A percentile compares a stretch with the other conserved stretches of the same genome.
Evolutionary conservation across 2,888 invertebrate species (phyloP).

Genomic region (Zhengitettix transpicula): DNA sequence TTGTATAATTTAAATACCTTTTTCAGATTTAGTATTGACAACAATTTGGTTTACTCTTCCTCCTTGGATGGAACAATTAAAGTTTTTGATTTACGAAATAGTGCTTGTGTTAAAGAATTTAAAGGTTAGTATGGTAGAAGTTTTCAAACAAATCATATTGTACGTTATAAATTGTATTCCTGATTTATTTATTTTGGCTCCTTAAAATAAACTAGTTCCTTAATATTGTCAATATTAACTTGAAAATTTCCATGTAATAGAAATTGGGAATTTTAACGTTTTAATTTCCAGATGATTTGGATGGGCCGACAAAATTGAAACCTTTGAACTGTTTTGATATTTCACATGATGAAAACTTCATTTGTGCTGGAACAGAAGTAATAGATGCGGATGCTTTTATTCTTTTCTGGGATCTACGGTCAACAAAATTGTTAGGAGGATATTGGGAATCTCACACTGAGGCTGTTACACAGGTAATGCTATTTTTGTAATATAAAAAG

Average conservation of each 20-base stretch:
- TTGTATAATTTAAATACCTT: neutral
- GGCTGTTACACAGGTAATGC: conserved; percentile 51
- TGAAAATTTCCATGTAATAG: too few species aligned
- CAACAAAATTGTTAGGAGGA: conserved; percentile 43
- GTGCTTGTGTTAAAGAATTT: conserved; percentile 26
- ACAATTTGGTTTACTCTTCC: conserved; percentile 39
- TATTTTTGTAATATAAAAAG: too few species aligned
- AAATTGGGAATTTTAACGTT: too few species aligned
- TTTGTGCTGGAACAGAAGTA: conserved; percentile 61
- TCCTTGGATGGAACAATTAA: conserved; percentile 38
- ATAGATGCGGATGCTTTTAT: conserved; percentile 52
- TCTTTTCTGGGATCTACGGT: conserved; percentile 64
- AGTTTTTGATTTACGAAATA: conserved; percentile 45
- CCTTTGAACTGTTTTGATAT: conserved; percentile 57
- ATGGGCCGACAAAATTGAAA: conserved; percentile 28
- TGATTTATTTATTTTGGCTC: neutral
- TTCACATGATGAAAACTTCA: conserved; percentile 46
- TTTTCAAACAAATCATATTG: too few species aligned
- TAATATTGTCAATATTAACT: conserved; percentile 18
- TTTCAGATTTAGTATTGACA: conserved; percentile 25
- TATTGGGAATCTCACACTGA: conserved; percentile 74
- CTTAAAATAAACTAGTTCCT: neutral
- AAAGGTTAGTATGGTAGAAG: conserved; percentile 20
- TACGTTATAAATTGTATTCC: neutral
- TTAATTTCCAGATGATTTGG: conserved; percentile 19